Percentiles rank a stretch among this genome's conserved stretches.
phyloP scores from a whole-genome alignment of 2,797 vertebrate species.

The Catostomus latipinnis region DNA sequence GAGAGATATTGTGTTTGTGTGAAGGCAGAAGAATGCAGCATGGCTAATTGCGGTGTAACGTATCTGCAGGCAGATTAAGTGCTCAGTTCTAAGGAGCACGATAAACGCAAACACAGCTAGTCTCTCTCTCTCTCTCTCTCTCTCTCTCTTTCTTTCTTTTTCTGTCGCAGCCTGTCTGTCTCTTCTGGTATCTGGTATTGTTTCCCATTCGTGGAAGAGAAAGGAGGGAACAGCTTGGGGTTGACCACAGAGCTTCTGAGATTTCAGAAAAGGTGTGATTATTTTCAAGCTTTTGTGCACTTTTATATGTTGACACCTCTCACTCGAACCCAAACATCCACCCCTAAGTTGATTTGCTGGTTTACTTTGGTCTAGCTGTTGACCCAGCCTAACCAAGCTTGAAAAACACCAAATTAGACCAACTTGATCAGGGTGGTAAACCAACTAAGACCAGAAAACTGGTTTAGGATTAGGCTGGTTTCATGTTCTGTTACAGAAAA shows the following conservation, averaged over 20 bases:
- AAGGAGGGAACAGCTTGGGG: background rate
- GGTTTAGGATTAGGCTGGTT: too few relatives aligned
- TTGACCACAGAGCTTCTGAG: background rate
- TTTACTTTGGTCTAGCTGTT: too few relatives aligned
- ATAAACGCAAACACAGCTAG: slow-evolving; percentile 28
- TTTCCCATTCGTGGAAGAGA: background rate
- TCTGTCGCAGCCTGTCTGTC: background rate
- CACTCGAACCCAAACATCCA: background rate
- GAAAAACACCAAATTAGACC: too few relatives aligned
- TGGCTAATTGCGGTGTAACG: slow-evolving; percentile 60
- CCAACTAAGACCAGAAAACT: too few relatives aligned
- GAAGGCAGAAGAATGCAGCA: slow-evolving; percentile 67
- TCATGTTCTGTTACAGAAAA: too few relatives aligned
- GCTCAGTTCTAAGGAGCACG: slow-evolving; percentile 41
- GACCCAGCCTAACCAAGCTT: too few relatives aligned
- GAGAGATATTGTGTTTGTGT: slow-evolving; percentile 62
- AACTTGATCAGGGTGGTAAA: too few relatives aligned
- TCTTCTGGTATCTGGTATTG: background rate
- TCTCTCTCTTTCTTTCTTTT: slow-evolving; percentile 19
- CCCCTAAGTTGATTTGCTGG: background rate
- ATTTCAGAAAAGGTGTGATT: slow-evolving; percentile 3
- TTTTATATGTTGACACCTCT: background rate
- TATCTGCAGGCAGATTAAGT: slow-evolving; percentile 48
- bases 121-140: slow-evolving; percentile 6
- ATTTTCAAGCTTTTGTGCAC: background rate